Conservation (phyloP, 2,113 vertebrate species). For the Cichladusa arquata region DNA sequence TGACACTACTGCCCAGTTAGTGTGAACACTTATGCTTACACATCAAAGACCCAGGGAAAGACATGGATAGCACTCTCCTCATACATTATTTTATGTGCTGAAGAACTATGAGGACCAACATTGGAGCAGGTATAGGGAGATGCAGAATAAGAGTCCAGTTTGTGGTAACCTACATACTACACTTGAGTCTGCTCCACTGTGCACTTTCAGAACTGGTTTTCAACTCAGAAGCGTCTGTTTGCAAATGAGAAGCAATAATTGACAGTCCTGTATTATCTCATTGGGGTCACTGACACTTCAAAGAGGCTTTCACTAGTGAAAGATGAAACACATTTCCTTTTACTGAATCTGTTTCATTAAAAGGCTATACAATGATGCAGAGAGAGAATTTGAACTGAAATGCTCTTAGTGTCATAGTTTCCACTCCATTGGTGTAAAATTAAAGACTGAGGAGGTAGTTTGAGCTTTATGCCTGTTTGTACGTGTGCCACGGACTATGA, state of each 20-base stretch:
- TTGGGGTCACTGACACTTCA: neutral
- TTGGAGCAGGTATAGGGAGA: neutral
- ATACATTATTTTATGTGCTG: neutral
- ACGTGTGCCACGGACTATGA: rapidly evolving
- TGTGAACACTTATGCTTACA: neutral
- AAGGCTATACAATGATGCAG: neutral
- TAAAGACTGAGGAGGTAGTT: neutral
- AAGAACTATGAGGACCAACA: neutral
- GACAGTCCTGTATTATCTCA: neutral
- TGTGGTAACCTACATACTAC: neutral
- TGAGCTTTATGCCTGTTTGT: neutral
- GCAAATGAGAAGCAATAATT: neutral
- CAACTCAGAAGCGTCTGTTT: neutral
- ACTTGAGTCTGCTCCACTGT: neutral
- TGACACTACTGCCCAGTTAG: neutral
- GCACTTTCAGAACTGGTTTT: slow-evolving; percentile 21
- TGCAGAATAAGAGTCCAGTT: neutral
- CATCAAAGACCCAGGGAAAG: neutral
- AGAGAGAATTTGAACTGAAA: neutral
- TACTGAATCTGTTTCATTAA: neutral
- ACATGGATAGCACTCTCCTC: neutral
- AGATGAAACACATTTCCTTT: neutral
- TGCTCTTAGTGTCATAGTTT: neutral
- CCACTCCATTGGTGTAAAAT: neutral
- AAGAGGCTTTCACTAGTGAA: slow-evolving; percentile 1